phyloP scores from a whole-genome alignment of 2,113 vertebrate genomes.

The Chaetodon auriga region DNA sequence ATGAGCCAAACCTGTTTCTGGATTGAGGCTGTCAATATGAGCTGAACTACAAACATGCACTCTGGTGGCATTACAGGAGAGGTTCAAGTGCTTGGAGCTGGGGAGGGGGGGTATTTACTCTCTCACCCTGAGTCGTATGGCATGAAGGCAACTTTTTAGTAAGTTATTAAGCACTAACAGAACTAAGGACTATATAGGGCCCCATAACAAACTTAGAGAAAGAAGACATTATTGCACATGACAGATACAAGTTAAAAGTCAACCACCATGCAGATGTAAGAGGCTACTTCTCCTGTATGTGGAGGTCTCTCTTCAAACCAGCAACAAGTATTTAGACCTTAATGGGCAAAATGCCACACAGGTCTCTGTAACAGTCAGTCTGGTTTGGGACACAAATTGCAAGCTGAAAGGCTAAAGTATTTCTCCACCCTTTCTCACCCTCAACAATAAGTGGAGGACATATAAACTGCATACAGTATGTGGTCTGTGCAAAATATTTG shows the following conservation, averaged over 20 bases:
- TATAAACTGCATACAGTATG: background rate
- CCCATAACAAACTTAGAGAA: constrained; percentile 26
- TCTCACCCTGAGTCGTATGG: constrained; percentile 5
- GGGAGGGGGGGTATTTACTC: constrained; percentile 26
- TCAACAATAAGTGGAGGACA: background rate
- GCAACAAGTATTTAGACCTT: background rate
- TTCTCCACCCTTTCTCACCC: background rate
- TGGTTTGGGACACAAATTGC: background rate
- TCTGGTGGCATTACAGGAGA: constrained; percentile 27
- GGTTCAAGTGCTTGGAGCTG: constrained; percentile 47
- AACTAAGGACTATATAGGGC: background rate
- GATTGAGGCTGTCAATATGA: constrained; percentile 57
- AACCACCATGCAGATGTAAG: background rate
- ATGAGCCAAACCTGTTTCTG: constrained; percentile 55
- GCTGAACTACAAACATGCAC: constrained; percentile 58
- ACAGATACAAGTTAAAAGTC: background rate
- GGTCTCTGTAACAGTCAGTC: background rate
- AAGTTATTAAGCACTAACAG: constrained; percentile 20
- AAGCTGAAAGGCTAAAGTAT: too few relatives aligned
- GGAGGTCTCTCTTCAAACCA: background rate
- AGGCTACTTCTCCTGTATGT: background rate
- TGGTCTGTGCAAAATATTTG: background rate
- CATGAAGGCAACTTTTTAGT: constrained; percentile 18
- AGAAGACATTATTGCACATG: background rate
- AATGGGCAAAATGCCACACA: background rate